These are phyloP conservation scores for Bombus superbus DNA, from an alignment of 1,140 invertebrate species.

Conservation along the genomic window DNA sequence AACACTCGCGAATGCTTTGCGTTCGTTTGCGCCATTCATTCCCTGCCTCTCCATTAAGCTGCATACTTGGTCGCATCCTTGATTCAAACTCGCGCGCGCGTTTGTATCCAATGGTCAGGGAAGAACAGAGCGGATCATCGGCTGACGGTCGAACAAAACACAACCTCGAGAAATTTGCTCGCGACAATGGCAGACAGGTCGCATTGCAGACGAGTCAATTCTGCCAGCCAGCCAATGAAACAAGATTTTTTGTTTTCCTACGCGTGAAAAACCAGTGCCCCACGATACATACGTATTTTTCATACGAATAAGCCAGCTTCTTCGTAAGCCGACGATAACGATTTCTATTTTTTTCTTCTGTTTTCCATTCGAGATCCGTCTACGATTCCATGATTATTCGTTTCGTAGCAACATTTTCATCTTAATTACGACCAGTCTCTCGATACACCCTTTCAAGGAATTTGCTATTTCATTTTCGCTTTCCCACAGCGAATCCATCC, in stretches of 20 bases:
- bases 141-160: background rate
- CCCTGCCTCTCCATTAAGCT: no score
- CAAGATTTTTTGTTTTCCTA: background rate
- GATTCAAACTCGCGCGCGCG: no score
- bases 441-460: no score
- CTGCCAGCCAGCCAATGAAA: constrained; percentile 25
- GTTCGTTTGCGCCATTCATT: no score
- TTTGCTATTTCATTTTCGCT: no score
- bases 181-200: constrained; percentile 18
- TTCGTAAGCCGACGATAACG: background rate
- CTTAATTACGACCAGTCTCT: background rate
- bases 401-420: background rate
- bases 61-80: no score
- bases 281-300: background rate
- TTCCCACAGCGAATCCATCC: no score
- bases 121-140: background rate
- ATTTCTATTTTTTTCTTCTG: background rate
- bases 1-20: no score
- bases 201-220: constrained; percentile 44
- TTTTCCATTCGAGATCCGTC: background rate
- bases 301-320: background rate
- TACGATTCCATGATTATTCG: background rate
- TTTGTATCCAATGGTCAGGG: no score
- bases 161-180: background rate
- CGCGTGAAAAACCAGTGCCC: background rate